Evolutionary conservation across 2,888 invertebrate genomes (phyloP).

Genomic region (Boloria selene): DNA sequence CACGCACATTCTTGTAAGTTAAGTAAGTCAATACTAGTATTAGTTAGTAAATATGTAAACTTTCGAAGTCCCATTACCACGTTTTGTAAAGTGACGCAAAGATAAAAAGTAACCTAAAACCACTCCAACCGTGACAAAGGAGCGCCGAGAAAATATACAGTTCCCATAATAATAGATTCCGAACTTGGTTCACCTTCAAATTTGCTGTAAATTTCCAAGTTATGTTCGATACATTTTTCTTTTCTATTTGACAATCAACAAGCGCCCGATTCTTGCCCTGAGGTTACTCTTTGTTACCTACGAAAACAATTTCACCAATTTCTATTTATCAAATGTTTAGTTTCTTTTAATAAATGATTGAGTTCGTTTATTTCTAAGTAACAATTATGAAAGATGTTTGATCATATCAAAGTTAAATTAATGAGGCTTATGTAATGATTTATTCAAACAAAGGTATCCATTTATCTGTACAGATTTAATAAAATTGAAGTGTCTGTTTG

Average conservation of each 20-base stretch:
- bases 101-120: slow-evolving; percentile 30
- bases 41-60: background rate
- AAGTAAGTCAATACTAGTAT: background rate
- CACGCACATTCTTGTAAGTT: background rate
- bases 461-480: too few relatives aligned
- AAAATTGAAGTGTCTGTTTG: too few relatives aligned
- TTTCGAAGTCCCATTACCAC: slow-evolving; percentile 28
- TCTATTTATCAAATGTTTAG: slow-evolving; percentile 27
- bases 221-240: slow-evolving; percentile 35
- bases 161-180: slow-evolving; percentile 37
- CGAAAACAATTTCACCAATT: slow-evolving; percentile 31
- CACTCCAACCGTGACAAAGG: slow-evolving; percentile 13
- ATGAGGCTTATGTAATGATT: too few relatives aligned
- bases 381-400: too few relatives aligned
- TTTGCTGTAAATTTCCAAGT: slow-evolving; percentile 31
- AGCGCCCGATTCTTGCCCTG: slow-evolving; percentile 25
- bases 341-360: slow-evolving; percentile 22
- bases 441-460: too few relatives aligned
- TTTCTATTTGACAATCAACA: slow-evolving; percentile 38
- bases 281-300: slow-evolving; percentile 27
- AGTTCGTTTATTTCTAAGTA: slow-evolving; percentile 9
- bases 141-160: slow-evolving; percentile 25
- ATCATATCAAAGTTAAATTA: too few relatives aligned
- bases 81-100: slow-evolving; percentile 21
- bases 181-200: slow-evolving; percentile 31